Base-by-base conservation (phyloP, 2,797 vertebrate species). In the Gallinago solitaria region DNA sequence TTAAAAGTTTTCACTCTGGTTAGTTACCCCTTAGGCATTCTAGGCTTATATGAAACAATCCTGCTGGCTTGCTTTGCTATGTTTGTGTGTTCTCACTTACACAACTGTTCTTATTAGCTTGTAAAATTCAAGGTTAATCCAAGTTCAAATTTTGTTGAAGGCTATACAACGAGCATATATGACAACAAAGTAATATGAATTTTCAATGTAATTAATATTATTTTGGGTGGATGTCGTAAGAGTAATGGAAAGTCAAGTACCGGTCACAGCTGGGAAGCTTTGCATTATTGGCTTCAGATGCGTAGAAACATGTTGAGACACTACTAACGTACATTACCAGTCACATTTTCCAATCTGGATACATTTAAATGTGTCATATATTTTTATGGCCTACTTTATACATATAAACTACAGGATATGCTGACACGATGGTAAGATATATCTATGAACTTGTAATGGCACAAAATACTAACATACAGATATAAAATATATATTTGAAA, bases 31-130 rank as follows among this genome's bases (percentile, higher is more conserved):
- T 90, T 69, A 83, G 53, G 16, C 57, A 20, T 89, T 65, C 71
- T 35, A 80, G 14, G n/a, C 9, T 13, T 50, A 64, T 19, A 37
- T 39, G 37, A 75, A 79, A 45, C 27, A 75, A 37, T 68, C 57
- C 56, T 73, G 12, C 21, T 73, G 69, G 19, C 45, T 87, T 65
- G 41, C 27, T 83, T 77, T 83, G 33, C 41, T 6, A 1, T 71
- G 30, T 89, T 94, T 95, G 11, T 21, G 41, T 63, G 33, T 87
- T 97, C 60, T 93, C 68, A 68, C 73, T 96, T 90, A 74, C 35
- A 85, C 18, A 85, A 92, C 33, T 28, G 8, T 60, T 93, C 75
- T 27, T 48, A 59, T 54, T 77, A 90, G 33, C 35, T 87, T 74
- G 14, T 41, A 65, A 90, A 82, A 19, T 28, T 80, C 51, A 83